phyloP scores from a whole-genome alignment of 2,888 invertebrate species.

The Belgica antarctica region DNA sequence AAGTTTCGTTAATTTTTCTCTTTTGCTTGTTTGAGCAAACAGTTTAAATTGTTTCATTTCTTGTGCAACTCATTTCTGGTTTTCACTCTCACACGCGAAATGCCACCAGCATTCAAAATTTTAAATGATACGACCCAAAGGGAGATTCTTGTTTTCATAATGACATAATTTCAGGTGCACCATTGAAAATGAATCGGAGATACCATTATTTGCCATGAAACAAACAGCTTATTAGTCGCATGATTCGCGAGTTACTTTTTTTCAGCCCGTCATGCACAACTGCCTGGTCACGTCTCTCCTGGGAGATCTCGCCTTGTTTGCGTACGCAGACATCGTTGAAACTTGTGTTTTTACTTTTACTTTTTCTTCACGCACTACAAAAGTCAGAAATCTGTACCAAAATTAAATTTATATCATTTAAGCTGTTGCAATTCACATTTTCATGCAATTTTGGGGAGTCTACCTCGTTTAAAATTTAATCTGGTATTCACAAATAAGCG shows the following conservation, averaged over 20 bases:
- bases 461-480: neutral
- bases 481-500: neutral
- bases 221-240: constrained; percentile 18
- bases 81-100: neutral
- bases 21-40: constrained; percentile 17
- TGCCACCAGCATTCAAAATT: neutral
- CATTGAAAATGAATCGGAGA: constrained; percentile 27
- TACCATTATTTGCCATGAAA: constrained; percentile 34
- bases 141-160: constrained; percentile 30
- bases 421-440: neutral
- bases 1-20: neutral
- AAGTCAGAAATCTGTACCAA: too few relatives aligned
- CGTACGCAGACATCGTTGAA: too few relatives aligned
- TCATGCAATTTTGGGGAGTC: too few relatives aligned
- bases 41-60: constrained; percentile 39
- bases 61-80: neutral
- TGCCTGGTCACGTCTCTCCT: too few relatives aligned
- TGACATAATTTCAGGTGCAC: constrained; percentile 36
- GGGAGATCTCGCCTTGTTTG: too few relatives aligned
- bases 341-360: too few relatives aligned
- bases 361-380: too few relatives aligned
- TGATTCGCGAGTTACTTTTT: neutral
- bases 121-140: neutral
- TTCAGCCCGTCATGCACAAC: too few relatives aligned
- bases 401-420: constrained; percentile 7